phyloP scores from a whole-genome alignment of 2,113 vertebrate genomes.

The Ceratotherium simum region DNA sequence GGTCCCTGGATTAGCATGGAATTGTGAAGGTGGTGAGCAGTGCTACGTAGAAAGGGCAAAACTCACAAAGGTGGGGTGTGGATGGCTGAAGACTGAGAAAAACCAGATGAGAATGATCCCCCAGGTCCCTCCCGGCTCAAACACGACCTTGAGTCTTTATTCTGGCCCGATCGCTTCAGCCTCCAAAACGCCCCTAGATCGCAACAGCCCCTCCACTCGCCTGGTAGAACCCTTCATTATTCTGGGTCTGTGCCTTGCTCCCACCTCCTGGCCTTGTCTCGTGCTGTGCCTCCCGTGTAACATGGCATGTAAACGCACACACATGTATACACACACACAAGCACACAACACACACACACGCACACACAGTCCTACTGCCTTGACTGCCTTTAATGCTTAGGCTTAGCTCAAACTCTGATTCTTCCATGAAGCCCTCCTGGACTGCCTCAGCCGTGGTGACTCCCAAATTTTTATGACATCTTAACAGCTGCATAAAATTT shows the following conservation, averaged over 20 bases:
- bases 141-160: background rate
- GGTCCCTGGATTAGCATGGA: background rate
- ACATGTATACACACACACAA: fast-evolving
- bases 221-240: background rate
- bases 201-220: background rate
- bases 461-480: background rate
- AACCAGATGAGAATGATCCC: background rate
- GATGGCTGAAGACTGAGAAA: background rate
- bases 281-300: background rate
- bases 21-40: background rate
- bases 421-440: background rate
- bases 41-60: background rate
- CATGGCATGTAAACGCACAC: background rate
- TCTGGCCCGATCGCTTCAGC: background rate
- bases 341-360: background rate
- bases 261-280: background rate
- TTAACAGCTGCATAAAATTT: background rate
- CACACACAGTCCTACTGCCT: background rate
- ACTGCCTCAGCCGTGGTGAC: background rate
- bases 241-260: background rate
- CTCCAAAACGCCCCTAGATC: background rate
- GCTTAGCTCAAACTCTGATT: background rate
- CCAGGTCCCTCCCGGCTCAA: background rate
- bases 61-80: background rate
- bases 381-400: background rate